Evolutionary conservation across 2,113 vertebrate species (phyloP).

Genomic region (Vombatus ursinus): DNA sequence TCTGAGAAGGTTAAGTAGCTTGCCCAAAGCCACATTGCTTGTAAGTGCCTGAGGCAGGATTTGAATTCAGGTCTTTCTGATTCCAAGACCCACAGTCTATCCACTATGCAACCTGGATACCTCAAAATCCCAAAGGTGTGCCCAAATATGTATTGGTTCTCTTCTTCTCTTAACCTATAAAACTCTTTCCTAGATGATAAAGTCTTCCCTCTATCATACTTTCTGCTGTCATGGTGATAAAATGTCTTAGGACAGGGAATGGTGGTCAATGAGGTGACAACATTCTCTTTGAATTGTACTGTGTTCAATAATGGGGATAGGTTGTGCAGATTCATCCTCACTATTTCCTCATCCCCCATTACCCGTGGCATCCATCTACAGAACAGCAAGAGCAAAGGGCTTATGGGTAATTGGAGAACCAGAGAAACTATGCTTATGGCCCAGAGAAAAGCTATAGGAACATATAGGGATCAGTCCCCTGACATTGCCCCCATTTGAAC

Average conservation of each 20-base stretch:
- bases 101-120: background rate
- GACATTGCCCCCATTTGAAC: background rate
- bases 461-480: background rate
- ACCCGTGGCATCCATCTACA: background rate
- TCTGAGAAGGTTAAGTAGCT: background rate
- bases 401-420: background rate
- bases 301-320: background rate
- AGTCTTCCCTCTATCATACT: background rate
- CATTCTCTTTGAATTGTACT: background rate
- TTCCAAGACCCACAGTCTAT: background rate
- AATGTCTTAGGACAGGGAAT: background rate
- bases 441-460: background rate
- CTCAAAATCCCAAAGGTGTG: background rate
- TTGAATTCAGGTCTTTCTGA: background rate
- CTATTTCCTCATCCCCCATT: background rate
- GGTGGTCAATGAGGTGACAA: background rate
- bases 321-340: background rate
- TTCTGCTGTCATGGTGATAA: background rate
- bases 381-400: background rate
- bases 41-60: background rate
- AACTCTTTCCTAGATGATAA: background rate
- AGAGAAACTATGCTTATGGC: background rate
- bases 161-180: background rate
- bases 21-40: background rate
- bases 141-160: background rate